Conservation (phyloP, 1,140 invertebrate species). For the Zophobas morio region DNA sequence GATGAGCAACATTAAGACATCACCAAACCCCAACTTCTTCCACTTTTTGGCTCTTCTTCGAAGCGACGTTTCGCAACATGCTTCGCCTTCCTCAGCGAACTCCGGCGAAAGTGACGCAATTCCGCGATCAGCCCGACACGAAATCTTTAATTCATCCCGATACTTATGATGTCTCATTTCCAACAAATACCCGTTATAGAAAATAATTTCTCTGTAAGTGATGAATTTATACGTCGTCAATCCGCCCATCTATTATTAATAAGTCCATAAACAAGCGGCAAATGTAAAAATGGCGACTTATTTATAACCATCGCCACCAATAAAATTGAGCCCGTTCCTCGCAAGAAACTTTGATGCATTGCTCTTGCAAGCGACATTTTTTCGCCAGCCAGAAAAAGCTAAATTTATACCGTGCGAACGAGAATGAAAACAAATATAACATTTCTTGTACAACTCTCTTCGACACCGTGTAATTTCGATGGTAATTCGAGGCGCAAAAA, state of each 20-base stretch:
- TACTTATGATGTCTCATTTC: conserved; percentile 50
- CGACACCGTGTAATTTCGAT: conserved; percentile 55
- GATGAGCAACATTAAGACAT: too few species aligned
- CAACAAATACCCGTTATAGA: conserved; percentile 23
- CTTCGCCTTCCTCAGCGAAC: neutral
- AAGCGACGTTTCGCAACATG: too few species aligned
- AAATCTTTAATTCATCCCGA: conserved; percentile 41
- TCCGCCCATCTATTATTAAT: conserved; percentile 47
- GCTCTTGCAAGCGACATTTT: conserved; percentile 28
- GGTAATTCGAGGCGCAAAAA: conserved; percentile 48
- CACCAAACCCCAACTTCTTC: too few species aligned
- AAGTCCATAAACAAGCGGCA: conserved; percentile 32
- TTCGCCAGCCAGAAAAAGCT: conserved; percentile 39
- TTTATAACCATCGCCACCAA: conserved; percentile 45
- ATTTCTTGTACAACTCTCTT: conserved; percentile 56
- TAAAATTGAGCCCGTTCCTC: conserved; percentile 38
- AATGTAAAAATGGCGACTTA: conserved; percentile 46
- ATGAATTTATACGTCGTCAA: conserved; percentile 26
- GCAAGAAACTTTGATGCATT: conserved; percentile 25
- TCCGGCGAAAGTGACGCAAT: neutral
- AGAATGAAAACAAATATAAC: conserved; percentile 57
- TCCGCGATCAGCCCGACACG: neutral
- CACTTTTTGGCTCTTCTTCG: too few species aligned
- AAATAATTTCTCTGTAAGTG: conserved; percentile 5
- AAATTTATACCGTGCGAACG: conserved; percentile 58